phyloP scores from a whole-genome alignment of 2,888 invertebrate species.

The Microplitis deprimator region DNA sequence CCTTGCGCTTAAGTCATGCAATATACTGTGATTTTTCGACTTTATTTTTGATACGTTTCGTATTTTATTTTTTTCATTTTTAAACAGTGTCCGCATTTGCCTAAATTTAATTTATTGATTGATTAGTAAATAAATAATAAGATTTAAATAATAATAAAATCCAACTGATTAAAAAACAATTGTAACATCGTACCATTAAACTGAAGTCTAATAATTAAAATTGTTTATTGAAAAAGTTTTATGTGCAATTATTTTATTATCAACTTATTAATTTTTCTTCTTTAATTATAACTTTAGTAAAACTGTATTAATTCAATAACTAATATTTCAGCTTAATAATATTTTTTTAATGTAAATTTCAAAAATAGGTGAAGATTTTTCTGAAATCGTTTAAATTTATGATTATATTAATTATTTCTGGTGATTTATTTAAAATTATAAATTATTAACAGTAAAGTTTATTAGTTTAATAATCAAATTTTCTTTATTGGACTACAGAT shows the following conservation, averaged over 20 bases:
- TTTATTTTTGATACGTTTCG: conserved; percentile 3
- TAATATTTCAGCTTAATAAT: no score
- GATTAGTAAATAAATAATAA: no score
- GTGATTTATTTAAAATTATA: conserved; percentile 16
- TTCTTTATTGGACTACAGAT: conserved; percentile 67
- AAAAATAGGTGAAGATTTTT: background rate
- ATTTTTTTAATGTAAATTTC: no score
- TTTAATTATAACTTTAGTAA: background rate
- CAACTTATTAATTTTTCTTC: background rate
- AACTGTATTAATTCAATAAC: background rate
- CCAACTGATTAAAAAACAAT: conserved; percentile 21
- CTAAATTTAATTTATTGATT: no score
- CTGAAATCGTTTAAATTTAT: background rate
- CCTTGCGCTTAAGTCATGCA: no score
- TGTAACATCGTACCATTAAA: conserved; percentile 32
- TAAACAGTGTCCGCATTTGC: background rate
- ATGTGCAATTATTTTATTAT: conserved; percentile 27
- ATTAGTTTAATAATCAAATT: conserved; percentile 54
- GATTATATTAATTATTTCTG: conserved; percentile 21
- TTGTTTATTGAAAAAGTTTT: conserved; percentile 31
- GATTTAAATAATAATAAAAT: background rate
- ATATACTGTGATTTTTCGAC: conserved; percentile 11
- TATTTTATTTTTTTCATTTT: background rate
- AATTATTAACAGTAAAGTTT: background rate
- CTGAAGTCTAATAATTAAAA: conserved; percentile 38